phyloP scores from a whole-genome alignment of 2,797 vertebrate species.

The Coracias cyanogaster region DNA sequence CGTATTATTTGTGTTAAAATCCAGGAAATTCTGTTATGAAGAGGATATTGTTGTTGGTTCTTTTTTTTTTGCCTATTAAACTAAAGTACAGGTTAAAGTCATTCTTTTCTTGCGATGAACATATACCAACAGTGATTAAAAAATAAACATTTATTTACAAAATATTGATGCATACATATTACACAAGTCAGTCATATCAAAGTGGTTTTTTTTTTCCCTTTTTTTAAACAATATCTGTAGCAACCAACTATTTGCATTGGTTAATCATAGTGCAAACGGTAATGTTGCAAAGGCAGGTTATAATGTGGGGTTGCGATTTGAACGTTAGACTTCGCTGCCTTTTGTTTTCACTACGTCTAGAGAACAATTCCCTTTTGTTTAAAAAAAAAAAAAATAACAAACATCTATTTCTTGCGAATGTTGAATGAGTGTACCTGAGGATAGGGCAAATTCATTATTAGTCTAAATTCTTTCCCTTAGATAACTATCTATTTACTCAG shows the following conservation, averaged over 20 bases:
- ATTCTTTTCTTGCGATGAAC: constrained; percentile 82
- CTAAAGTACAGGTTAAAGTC: constrained; percentile 82
- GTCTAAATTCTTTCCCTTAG: constrained; percentile 54
- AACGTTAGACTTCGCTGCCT: constrained; percentile 70
- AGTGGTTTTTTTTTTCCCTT: constrained; percentile 87
- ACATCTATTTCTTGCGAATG: constrained; percentile 48
- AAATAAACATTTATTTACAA: constrained; percentile 92
- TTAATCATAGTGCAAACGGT: constrained; percentile 93
- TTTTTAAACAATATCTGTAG: constrained; percentile 92
- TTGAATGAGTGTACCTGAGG: constrained; percentile 66
- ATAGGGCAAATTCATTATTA: constrained; percentile 51
- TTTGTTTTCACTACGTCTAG: constrained; percentile 20
- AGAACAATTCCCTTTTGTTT: constrained; percentile 58
- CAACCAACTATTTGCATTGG: constrained; percentile 91
- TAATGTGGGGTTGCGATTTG: constrained; percentile 74
- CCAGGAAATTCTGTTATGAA: constrained; percentile 88
- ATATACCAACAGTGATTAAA: constrained; percentile 91
- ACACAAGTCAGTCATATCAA: constrained; percentile 93
- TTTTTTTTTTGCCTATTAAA: constrained; percentile 83
- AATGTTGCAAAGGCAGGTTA: constrained; percentile 86
- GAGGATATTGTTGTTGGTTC: constrained; percentile 76
- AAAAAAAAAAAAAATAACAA: constrained; percentile 40
- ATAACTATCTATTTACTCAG: constrained; percentile 56
- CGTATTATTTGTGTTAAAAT: constrained; percentile 69
- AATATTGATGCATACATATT: constrained; percentile 93